phyloP scores from a whole-genome alignment of 1,140 invertebrate genomes.

The Cydia pomonella region DNA sequence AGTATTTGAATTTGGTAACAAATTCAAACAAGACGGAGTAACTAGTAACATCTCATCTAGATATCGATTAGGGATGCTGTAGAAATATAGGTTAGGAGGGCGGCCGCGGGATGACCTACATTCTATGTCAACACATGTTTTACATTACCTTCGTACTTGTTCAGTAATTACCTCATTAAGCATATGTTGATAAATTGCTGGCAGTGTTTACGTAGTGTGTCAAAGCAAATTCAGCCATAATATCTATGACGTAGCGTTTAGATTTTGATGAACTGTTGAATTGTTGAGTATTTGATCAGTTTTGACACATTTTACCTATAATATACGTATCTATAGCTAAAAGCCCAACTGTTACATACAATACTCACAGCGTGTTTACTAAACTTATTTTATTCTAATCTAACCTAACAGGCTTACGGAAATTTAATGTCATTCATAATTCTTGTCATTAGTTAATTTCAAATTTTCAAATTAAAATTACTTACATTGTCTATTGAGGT shows the following conservation, averaged over 20 bases:
- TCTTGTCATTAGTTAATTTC: too few relatives aligned
- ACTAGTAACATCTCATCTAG: slow-evolving; percentile 34
- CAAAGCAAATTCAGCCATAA: neutral
- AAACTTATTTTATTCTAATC: too few relatives aligned
- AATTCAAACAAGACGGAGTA: neutral
- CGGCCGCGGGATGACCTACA: slow-evolving; percentile 69
- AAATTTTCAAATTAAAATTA: too few relatives aligned
- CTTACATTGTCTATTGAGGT: too few relatives aligned
- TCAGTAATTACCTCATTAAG: slow-evolving; percentile 22
- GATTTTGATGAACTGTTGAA: neutral
- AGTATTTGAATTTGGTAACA: slow-evolving; percentile 36
- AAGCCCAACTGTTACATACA: too few relatives aligned
- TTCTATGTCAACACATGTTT: slow-evolving; percentile 45
- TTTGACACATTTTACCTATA: neutral
- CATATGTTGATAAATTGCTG: slow-evolving; percentile 3
- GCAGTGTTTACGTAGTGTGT: neutral
- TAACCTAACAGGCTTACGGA: too few relatives aligned
- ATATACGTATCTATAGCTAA: too few relatives aligned
- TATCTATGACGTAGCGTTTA: neutral
- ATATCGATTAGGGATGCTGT: slow-evolving; percentile 74
- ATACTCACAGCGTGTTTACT: too few relatives aligned
- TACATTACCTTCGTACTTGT: slow-evolving; percentile 30
- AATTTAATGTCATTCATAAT: too few relatives aligned
- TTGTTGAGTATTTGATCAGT: neutral
- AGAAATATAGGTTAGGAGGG: slow-evolving; percentile 66